phyloP scores from a whole-genome alignment of 2,113 vertebrate genomes.

The Herpailurus yagouaroundi region DNA sequence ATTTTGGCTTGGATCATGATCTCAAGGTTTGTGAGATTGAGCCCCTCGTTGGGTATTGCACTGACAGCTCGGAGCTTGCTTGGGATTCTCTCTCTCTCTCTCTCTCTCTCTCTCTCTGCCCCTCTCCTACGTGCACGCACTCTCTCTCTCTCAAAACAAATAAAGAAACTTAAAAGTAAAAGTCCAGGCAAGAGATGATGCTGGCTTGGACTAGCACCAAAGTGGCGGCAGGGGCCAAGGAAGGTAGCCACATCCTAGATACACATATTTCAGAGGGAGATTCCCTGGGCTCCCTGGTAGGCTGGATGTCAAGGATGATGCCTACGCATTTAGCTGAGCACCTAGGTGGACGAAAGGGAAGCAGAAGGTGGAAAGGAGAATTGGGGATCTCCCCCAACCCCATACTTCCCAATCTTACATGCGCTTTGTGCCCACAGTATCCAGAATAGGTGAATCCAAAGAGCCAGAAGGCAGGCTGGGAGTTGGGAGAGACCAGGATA shows the following conservation, averaged over 20 bases:
- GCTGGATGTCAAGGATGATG: not conserved
- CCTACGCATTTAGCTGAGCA: not conserved
- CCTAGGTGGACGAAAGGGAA: not conserved
- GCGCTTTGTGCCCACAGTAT: not conserved
- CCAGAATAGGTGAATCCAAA: not conserved
- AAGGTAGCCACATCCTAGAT: not conserved
- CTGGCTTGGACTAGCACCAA: too few species aligned
- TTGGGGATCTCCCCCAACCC: not conserved
- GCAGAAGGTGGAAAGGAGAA: too few species aligned
- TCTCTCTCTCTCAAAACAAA: too few species aligned
- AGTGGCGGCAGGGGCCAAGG: not conserved
- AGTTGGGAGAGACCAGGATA: not conserved
- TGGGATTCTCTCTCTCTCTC: too few species aligned
- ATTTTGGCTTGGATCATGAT: too few species aligned
- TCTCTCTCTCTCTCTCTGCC: too few species aligned
- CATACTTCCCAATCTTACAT: not conserved
- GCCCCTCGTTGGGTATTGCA: too few species aligned
- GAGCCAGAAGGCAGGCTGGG: not conserved
- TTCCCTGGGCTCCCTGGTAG: not conserved
- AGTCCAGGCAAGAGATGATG: not conserved
- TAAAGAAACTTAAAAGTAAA: too few species aligned
- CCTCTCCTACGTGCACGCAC: too few species aligned
- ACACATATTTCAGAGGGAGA: not conserved
- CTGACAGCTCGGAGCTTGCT: too few species aligned
- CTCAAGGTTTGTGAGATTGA: too few species aligned